A percentile compares a stretch with the other conserved stretches of the same genome.
phyloP scores from a whole-genome alignment of 1,140 invertebrate genomes.

The Drosophila nebulosa region DNA sequence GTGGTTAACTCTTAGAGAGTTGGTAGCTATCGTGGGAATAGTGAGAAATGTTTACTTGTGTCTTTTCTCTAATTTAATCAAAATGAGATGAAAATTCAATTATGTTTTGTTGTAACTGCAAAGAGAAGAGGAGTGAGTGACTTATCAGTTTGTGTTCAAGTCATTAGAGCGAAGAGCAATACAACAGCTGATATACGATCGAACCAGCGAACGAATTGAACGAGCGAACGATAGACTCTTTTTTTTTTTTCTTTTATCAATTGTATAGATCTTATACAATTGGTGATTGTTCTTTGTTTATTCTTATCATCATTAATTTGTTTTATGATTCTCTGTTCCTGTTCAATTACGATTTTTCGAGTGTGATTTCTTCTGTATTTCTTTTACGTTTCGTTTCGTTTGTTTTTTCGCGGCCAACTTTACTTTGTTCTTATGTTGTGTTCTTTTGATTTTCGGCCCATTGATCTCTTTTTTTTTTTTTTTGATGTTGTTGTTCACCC shows the following conservation, averaged over 20 bases:
- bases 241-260: background rate
- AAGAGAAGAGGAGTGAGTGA: background rate
- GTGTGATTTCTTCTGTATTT: background rate
- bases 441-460: background rate
- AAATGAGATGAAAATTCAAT: background rate
- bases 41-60: too few relatives aligned
- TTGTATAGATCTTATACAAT: conserved; percentile 2
- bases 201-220: background rate
- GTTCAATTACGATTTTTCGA: background rate
- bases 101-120: background rate
- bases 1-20: too few relatives aligned
- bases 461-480: background rate
- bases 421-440: background rate
- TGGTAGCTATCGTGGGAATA: too few relatives aligned
- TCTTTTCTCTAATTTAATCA: too few relatives aligned
- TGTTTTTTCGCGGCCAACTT: background rate
- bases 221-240: too few relatives aligned
- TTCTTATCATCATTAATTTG: conserved; percentile 1
- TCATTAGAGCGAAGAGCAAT: background rate
- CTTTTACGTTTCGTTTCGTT: background rate
- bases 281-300: background rate
- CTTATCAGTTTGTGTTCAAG: background rate
- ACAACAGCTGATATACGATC: background rate
- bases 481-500: background rate
- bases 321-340: conserved; percentile 1